These are phyloP conservation scores for Oscheius sp. DNA, from an alignment of 2,888 invertebrate genomes.

Conservation along the genomic window DNA sequence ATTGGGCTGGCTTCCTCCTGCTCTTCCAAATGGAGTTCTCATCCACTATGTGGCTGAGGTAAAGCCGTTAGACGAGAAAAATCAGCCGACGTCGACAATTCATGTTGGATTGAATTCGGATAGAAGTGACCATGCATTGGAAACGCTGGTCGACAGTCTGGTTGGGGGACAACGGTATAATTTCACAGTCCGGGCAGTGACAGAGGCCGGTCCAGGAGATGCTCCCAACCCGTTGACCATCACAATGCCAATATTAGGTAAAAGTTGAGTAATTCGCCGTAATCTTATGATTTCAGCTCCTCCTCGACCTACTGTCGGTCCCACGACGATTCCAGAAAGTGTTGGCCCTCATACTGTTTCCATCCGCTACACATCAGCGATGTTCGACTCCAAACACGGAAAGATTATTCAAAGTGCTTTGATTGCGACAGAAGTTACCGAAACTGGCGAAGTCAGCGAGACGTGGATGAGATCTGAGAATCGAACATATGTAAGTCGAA, in stretches of 20 bases:
- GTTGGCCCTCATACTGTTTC: constrained; percentile 44
- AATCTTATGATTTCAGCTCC: constrained; percentile 54
- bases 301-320: constrained; percentile 57
- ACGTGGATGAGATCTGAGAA: constrained; percentile 55
- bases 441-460: constrained; percentile 53
- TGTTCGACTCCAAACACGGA: constrained; percentile 58
- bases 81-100: constrained; percentile 49
- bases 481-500: constrained; percentile 51
- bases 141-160: constrained; percentile 66
- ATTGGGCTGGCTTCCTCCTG: constrained; percentile 66
- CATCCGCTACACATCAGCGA: constrained; percentile 45
- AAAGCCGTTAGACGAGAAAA: constrained; percentile 32
- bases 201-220: constrained; percentile 69
- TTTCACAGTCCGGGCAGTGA: constrained; percentile 63
- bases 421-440: constrained; percentile 67
- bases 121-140: constrained; percentile 50
- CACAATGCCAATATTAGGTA: constrained; percentile 65
- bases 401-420: constrained; percentile 63
- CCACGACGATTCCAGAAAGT: constrained; percentile 47
- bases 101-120: constrained; percentile 55
- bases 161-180: constrained; percentile 61
- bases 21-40: constrained; percentile 68
- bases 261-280: too few species aligned
- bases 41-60: constrained; percentile 63
- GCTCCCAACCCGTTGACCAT: constrained; percentile 47